These are phyloP conservation scores for Drosophila robusta DNA, from an alignment of 2,888 invertebrate genomes.

Conservation along the genomic window DNA sequence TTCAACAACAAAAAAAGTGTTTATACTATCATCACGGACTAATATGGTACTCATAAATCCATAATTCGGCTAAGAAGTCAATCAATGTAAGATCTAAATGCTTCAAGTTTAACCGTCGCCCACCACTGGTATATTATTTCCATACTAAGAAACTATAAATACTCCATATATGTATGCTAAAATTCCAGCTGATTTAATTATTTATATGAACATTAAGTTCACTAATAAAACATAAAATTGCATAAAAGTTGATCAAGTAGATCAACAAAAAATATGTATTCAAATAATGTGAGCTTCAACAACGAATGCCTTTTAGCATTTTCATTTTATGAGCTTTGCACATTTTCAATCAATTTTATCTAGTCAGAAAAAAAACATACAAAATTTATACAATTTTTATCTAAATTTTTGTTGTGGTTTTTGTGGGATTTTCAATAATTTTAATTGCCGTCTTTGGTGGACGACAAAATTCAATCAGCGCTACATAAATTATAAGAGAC, in stretches of 20 bases:
- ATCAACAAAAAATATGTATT: too few species aligned
- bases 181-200: constrained; percentile 1
- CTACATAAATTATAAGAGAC: constrained; percentile 69
- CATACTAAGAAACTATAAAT: neutral
- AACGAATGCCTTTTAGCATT: constrained; percentile 58
- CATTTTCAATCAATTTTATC: constrained; percentile 47
- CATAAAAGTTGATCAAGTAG: constrained; percentile 34
- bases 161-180: constrained; percentile 3
- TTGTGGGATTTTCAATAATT: constrained; percentile 64
- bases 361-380: neutral
- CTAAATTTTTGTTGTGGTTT: constrained; percentile 24
- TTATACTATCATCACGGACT: neutral
- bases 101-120: neutral
- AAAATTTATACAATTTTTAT: constrained; percentile 30
- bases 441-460: constrained; percentile 70
- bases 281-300: constrained; percentile 16
- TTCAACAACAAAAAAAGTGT: neutral
- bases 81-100: too few species aligned
- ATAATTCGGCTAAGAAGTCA: neutral
- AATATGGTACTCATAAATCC: neutral
- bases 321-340: constrained; percentile 42
- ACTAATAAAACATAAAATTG: constrained; percentile 44
- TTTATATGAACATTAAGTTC: constrained; percentile 8
- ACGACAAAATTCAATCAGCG: constrained; percentile 72
- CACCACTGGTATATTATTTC: neutral